Conservation (phyloP, 2,113 vertebrate species). For the Entelurus aequoreus region DNA sequence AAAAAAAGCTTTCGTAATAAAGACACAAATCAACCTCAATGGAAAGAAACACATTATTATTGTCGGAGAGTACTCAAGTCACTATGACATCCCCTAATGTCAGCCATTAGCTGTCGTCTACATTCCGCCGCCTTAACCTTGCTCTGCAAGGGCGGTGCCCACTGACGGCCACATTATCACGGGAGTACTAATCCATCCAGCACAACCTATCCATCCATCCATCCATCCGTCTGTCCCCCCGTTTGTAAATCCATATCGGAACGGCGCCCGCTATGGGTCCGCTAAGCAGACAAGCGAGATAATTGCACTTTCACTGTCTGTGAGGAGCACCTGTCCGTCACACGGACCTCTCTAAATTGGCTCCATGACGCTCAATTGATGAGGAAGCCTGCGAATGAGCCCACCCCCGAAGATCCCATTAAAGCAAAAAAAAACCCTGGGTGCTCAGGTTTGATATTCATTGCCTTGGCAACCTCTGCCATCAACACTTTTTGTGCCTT, state of each 20-base stretch:
- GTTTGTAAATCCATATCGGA: slow-evolving; percentile 6
- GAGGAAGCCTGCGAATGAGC: slow-evolving; percentile 43
- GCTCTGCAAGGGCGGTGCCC: slow-evolving; percentile 1
- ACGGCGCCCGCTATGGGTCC: background rate
- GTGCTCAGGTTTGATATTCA: slow-evolving; percentile 60
- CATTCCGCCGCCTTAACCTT: slow-evolving; percentile 13
- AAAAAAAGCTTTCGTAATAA: too few species aligned
- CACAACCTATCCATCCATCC: background rate
- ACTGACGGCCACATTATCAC: slow-evolving; percentile 5
- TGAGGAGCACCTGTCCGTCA: slow-evolving; percentile 27
- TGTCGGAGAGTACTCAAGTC: background rate
- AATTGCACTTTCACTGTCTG: slow-evolving; percentile 19
- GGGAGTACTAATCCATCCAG: slow-evolving; percentile 11
- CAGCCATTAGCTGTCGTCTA: slow-evolving; percentile 29
- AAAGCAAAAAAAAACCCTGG: slow-evolving; percentile 44
- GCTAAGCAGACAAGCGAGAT: slow-evolving; percentile 5
- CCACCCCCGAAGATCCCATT: slow-evolving; percentile 64
- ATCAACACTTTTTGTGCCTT: slow-evolving; percentile 66
- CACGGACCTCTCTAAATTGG: slow-evolving; percentile 50
- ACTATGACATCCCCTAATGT: background rate
- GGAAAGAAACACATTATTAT: too few species aligned
- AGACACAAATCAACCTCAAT: too few species aligned
- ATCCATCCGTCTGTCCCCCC: background rate
- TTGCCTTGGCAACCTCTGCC: slow-evolving; percentile 56
- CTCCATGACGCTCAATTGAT: slow-evolving; percentile 47